Base-by-base conservation (phyloP, 1,140 invertebrate genomes). In the Drosophila tropicalis region DNA sequence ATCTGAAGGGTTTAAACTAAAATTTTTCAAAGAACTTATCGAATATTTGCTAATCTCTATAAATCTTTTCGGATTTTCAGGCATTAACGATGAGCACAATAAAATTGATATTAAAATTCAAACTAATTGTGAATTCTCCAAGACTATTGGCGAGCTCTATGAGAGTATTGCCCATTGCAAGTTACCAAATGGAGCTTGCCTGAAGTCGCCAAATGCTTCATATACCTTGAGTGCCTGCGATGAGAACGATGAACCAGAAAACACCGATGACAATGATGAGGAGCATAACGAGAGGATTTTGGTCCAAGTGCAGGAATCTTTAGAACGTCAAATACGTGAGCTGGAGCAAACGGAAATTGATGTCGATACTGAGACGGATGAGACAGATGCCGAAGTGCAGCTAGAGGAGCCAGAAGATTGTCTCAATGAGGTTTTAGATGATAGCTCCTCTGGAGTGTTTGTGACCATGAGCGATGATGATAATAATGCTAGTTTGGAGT, bases 301-400 rank as follows among this genome's bases (percentile, higher is more conserved):
- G 66, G 94, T 95, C 71, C 95, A 96, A 60, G 96, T 97, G 81
- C 96, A 97, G 91, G 96, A 96, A 71, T 93, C 94, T 1, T 82
- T 97, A n/a, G 96, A 96, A 73, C 94, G 95, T 58, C 96, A 97
- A 91, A 97, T 97, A 70, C 93, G 94, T 60, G 96, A 97, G 89
- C 93, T 96, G 56, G 93, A 97, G 90, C 96, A 95, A 25, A 95
- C 96, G 0, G 96, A 97, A 86, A 96, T 96, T 67, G 96, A 96
- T 92, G 93, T 96, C 25, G 96, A 96, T 76, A 96, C 96, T 0
- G 96, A 96, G 92, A 96, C 96, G 1, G 96, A 96, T 91, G 96
- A 96, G 72, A 95, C 95, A 6, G 95, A 95, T 34, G 84, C 90
- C 47, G 91, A 92, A 36, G 91, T 91, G 22, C 81, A 79, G 69